phyloP scores from a whole-genome alignment of 2,113 vertebrate genomes.

The Saguinus midas region DNA sequence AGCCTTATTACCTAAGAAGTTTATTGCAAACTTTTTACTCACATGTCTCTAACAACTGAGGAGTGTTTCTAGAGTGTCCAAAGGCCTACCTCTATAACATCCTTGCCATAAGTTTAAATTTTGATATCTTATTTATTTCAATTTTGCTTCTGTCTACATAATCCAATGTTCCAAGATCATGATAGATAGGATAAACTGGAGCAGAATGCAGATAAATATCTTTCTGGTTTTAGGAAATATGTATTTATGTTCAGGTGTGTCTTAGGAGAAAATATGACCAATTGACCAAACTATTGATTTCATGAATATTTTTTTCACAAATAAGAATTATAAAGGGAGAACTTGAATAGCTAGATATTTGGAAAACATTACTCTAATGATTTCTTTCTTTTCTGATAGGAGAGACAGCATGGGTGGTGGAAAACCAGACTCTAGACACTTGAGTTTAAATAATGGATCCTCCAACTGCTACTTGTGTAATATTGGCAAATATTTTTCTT shows the following conservation, averaged over 20 bases:
- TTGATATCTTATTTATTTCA: not conserved
- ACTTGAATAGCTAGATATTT: not conserved
- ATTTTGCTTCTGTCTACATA: not conserved
- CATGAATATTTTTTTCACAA: not conserved
- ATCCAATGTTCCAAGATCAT: not conserved
- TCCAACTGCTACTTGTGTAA: not conserved
- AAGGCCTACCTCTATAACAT: not conserved
- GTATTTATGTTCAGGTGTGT: conserved; percentile 9
- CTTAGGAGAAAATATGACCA: not conserved
- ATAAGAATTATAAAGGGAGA: not conserved
- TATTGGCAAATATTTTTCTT: not conserved
- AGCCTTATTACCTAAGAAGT: not conserved
- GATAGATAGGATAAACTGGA: not conserved
- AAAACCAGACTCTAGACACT: not conserved
- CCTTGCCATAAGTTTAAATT: not conserved
- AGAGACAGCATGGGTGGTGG: not conserved
- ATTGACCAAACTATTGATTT: not conserved
- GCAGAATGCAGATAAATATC: not conserved
- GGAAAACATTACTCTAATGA: not conserved
- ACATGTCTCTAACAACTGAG: not conserved
- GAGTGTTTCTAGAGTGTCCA: not conserved
- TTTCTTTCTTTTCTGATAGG: not conserved
- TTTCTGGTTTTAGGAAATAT: not conserved
- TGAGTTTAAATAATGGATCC: not conserved
- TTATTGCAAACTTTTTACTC: not conserved